Base-by-base conservation (phyloP, 2,113 vertebrate genomes). In the Nothobranchius kuhntae region DNA sequence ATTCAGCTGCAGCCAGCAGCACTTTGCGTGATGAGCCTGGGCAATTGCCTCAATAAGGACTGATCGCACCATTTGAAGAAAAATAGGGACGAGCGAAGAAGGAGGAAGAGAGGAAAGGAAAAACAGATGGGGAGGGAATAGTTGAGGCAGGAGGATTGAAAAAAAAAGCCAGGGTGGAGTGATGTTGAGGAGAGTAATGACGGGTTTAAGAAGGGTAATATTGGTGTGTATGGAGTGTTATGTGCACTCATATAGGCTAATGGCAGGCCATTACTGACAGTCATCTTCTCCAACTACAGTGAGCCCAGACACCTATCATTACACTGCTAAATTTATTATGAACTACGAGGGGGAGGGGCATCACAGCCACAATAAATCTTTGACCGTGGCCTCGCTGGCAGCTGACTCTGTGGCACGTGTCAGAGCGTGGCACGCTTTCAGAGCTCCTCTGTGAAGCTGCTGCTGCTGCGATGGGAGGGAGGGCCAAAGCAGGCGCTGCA, bases 21-120 rank as follows among this genome's bases (percentile, higher is more conserved):
- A 84, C 75, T 83, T 81, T 86, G 73, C 45, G 57, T 86, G 83
- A 82, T 84, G 84, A 84, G 78, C 83, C 82, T 61, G 70, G 65
- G 61, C 83, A 73, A 81, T 60, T 58, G 79, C 78, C 79, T 80
- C 73, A 77, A 74, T 77, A 71, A 81, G 77, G 71, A 78, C 73
- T 69, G 75, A 89, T 80, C 80, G 70, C 71, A 51, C 36, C 67
- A 78, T 82, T 82, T 78, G 67, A 59, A 57, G 51, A 13, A 35
- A 64, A 52, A 30, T 38, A 52, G 45, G 15, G 55, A 55, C 24
- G n/a, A 36, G 47, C 13, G 36, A 2, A 17, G 64, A 10, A 30
- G 15, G 14, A 10, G 24, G 40, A 17, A 55, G 42, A 30, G 0
- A 54, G 6, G n/a, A 21, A 38, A 30, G 36, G 59, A 36, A 46